Evolutionary conservation across 2,113 vertebrate genomes (phyloP), one percentile per base, ranked within the genome.

Genomic region (Pterocles orientalis): DNA sequence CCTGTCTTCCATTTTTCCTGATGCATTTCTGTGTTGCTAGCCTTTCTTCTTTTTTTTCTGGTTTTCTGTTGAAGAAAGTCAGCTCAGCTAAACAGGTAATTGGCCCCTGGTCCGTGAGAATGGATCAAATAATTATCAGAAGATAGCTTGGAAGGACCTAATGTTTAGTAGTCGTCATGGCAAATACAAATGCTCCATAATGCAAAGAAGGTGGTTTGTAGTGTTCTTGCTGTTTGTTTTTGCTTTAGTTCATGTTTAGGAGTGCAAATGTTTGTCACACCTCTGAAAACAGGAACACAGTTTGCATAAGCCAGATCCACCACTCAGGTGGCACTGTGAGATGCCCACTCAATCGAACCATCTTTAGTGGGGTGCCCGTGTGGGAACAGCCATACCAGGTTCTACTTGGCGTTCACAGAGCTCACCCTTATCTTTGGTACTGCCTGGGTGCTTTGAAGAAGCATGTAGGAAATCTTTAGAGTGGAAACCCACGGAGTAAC

Each of bases 221-320:
- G 12, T n/a, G 31, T 62, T 73, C 56, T 34, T 51, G 43, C 43
- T 57, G 24, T 51, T 73, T 54, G 29, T 16, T 87, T 97, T 84
- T 75, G 39, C 82, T 92, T 93, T 77, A 53, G 80, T 72, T 91
- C 86, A 14, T 80, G 26, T 76, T 92, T 53, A 77, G 82, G 54
- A 86, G 94, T 45, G 14, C 82, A 83, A 90, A 94, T 15, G 4
- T 75, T 86, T 86, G 47, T 82, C 92, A 80, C 41, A 41, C 36
- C 76, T 84, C 86, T 91, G 64, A 91, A 94, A 94, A 88, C 20
- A 78, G 64, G 72, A 86, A 73, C 68, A 65, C 53, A 65, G n/a
- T 90, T 90, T 81, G 76, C 66, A 60, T 36, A 86, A 92, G 51
- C 3, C 60, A 88, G 28, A 84, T 86, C 72, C 15, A 75, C 79